These are phyloP conservation scores for Triplophysa rosa DNA, from an alignment of 2,113 vertebrate species.

Conservation along the genomic window DNA sequence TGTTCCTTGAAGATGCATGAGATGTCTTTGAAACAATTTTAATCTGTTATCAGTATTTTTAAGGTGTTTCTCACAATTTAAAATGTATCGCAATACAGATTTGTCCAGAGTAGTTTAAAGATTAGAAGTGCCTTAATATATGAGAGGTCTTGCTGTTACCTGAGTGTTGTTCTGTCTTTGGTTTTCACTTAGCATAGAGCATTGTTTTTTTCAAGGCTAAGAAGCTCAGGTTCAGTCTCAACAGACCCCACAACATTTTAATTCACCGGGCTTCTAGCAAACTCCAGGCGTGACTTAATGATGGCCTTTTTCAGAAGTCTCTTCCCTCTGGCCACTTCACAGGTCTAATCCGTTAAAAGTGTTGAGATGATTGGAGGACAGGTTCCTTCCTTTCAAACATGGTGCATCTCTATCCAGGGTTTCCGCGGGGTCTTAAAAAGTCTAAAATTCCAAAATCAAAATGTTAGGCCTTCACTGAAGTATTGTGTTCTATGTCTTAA, in stretches of 20 bases:
- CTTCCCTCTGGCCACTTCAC: slow-evolving; percentile 14
- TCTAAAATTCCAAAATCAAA: too few species aligned
- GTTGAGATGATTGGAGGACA: background rate
- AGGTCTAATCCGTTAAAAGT: slow-evolving; percentile 11
- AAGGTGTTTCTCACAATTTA: too few species aligned
- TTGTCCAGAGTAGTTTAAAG: too few species aligned
- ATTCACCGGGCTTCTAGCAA: slow-evolving; percentile 36
- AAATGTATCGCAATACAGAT: too few species aligned
- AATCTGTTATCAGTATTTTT: too few species aligned
- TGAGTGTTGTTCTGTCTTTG: background rate
- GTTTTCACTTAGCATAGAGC: background rate
- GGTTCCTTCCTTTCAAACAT: background rate
- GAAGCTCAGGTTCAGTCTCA: slow-evolving; percentile 27
- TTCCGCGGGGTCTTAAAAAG: too few species aligned
- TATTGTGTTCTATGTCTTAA: too few species aligned
- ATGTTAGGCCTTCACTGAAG: too few species aligned
- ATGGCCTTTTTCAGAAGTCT: slow-evolving; percentile 11
- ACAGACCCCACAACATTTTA: slow-evolving; percentile 28
- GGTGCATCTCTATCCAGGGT: too few species aligned
- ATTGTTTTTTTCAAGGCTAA: slow-evolving; percentile 10
- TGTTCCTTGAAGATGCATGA: too few species aligned
- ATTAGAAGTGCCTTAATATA: background rate
- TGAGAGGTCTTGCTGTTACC: background rate
- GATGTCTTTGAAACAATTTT: too few species aligned
- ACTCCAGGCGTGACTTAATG: slow-evolving; percentile 29